Percentiles rank a stretch among this genome's conserved stretches.
These are phyloP conservation scores for Anolis carolinensis DNA, from an alignment of 2,113 vertebrate genomes.

Conservation along the genomic window DNA sequence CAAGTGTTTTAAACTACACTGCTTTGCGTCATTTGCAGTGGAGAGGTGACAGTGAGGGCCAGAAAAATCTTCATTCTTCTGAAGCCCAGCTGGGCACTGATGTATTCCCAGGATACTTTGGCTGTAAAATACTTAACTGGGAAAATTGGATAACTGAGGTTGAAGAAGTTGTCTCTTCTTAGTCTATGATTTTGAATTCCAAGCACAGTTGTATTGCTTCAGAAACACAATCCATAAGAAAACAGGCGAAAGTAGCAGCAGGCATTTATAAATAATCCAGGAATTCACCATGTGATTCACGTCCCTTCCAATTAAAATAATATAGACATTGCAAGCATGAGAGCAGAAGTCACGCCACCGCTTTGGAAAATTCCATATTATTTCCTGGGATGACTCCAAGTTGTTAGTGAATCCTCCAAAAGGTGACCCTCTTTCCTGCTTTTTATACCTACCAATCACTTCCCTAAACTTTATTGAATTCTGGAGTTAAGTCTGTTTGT, in stretches of 20 bases:
- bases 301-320: neutral
- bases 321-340: neutral
- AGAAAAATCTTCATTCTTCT: neutral
- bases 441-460: neutral
- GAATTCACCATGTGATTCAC: slow-evolving; percentile 25
- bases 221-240: neutral
- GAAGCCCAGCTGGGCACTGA: neutral
- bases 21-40: neutral
- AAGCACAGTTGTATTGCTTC: neutral
- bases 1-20: neutral
- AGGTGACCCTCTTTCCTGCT: neutral
- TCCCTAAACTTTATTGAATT: neutral
- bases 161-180: neutral
- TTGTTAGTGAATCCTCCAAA: neutral
- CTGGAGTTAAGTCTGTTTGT: neutral
- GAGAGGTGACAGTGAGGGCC: no score
- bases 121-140: neutral
- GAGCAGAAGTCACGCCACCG: neutral
- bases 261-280: neutral
- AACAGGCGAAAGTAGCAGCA: neutral
- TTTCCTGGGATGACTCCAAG: neutral
- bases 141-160: neutral
- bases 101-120: no score
- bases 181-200: neutral
- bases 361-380: neutral